Conservation (phyloP, 2,888 invertebrate species). For the Agrenia bidenticulata region DNA sequence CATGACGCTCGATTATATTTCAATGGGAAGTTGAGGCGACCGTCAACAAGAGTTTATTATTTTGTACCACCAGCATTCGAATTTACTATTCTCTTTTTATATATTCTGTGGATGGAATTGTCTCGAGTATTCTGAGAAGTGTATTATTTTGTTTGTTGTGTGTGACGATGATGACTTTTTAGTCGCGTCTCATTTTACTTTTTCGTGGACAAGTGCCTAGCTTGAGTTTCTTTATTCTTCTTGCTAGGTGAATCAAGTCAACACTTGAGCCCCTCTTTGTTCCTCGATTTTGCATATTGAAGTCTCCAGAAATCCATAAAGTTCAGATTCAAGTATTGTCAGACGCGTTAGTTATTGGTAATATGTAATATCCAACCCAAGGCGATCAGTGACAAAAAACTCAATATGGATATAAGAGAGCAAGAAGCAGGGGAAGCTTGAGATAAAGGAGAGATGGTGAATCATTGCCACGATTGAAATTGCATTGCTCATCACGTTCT, state of each 20-base stretch:
- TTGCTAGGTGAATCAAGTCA: constrained; percentile 9
- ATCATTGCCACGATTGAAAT: constrained; percentile 10
- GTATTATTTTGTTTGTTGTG: constrained; percentile 15
- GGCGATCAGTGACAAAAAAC: background rate
- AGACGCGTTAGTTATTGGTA: constrained; percentile 5
- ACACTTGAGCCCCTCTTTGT: constrained; percentile 9
- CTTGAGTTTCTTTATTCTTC: constrained; percentile 4
- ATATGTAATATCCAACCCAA: background rate
- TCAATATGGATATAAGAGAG: background rate
- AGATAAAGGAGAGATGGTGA: background rate
- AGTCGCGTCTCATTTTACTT: constrained; percentile 15
- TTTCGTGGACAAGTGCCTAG: constrained; percentile 15
- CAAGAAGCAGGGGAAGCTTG: background rate
- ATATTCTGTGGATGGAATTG: background rate
- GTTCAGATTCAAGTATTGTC: constrained; percentile 9
- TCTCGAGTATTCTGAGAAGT: constrained; percentile 13
- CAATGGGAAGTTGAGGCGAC: constrained; percentile 1
- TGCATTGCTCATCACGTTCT: constrained; percentile 26
- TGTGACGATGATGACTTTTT: constrained; percentile 18
- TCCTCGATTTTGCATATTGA: constrained; percentile 10
- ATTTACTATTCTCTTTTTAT: too few relatives aligned
- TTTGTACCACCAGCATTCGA: too few relatives aligned
- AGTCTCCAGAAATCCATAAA: constrained; percentile 3
- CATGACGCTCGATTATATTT: constrained; percentile 5
- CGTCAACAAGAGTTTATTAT: too few relatives aligned